Percentiles rank a stretch among this genome's conserved stretches.
Conservation (phyloP, 2,888 invertebrate species). For the Melolontha melolontha region DNA sequence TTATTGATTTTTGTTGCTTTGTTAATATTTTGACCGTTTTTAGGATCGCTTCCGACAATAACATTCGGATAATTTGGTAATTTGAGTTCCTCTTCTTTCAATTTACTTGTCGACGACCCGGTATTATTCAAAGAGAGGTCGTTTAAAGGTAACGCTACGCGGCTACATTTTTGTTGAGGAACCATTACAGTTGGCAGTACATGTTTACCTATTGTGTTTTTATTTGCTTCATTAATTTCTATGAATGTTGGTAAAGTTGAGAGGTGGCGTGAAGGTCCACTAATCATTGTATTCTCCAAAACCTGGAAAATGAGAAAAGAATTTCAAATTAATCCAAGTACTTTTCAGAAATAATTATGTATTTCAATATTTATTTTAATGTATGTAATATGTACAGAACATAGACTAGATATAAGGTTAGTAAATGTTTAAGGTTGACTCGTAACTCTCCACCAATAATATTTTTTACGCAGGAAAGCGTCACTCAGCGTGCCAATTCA, state of each 20-base stretch:
- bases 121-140: not conserved
- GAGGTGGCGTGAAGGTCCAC: not conserved
- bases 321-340: not conserved
- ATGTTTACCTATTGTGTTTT: conserved; percentile 30
- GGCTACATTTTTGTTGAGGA: conserved; percentile 19
- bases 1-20: not conserved
- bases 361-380: no score
- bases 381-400: no score
- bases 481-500: no score
- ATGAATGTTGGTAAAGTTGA: not conserved
- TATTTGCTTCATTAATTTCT: conserved; percentile 2
- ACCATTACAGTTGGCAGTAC: conserved; percentile 27
- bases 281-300: conserved; percentile 24
- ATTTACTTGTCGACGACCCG: not conserved
- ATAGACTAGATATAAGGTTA: no score
- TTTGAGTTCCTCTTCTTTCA: not conserved
- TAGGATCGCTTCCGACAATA: not conserved
- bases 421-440: no score
- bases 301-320: conserved; percentile 2
- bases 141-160: conserved; percentile 19
- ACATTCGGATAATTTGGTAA: conserved; percentile 18
- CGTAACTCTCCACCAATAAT: no score
- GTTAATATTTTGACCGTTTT: not conserved
- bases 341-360: no score
- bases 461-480: no score